A percentile compares a stretch with the other conserved stretches of the same genome.
Conservation (phyloP, 92 coral and sea anemone species). For the Porites rus region DNA sequence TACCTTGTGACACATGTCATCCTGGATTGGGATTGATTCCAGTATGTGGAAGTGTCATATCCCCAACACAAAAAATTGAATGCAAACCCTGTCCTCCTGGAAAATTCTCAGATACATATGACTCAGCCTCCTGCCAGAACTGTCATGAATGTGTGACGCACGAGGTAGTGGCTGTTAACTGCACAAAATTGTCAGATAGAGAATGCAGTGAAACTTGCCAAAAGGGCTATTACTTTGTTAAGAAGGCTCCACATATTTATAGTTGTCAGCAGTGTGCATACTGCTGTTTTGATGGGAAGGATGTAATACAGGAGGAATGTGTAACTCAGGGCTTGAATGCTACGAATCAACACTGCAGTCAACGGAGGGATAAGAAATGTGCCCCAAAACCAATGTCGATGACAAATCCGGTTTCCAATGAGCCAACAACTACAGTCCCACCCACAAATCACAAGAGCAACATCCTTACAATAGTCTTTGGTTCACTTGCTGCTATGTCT, state of each 20-base stretch:
- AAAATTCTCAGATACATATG: neutral
- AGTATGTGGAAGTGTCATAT: neutral
- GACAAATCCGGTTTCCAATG: neutral
- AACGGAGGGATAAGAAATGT: neutral
- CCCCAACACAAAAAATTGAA: neutral
- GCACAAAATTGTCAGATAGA: neutral
- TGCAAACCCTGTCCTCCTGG: neutral
- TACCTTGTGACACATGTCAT: no score
- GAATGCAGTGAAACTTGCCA: conserved; percentile 6
- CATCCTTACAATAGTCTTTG: no score
- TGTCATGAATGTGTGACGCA: conserved; percentile 10
- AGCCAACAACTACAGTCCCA: no score
- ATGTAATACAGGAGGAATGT: conserved; percentile 12
- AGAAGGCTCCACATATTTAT: neutral
- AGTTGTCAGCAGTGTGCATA: conserved; percentile 19
- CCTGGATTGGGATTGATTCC: no score
- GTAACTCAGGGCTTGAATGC: conserved; percentile 19
- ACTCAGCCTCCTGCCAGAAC: neutral
- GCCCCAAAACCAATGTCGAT: neutral
- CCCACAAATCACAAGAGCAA: no score
- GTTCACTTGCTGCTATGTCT: no score
- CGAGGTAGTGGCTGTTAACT: neutral
- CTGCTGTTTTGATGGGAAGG: conserved; percentile 29
- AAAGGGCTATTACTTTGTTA: conserved; percentile 1
- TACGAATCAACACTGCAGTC: conserved; percentile 14